Conservation (phyloP, 1,140 invertebrate genomes). For the Grapholita molesta region DNA sequence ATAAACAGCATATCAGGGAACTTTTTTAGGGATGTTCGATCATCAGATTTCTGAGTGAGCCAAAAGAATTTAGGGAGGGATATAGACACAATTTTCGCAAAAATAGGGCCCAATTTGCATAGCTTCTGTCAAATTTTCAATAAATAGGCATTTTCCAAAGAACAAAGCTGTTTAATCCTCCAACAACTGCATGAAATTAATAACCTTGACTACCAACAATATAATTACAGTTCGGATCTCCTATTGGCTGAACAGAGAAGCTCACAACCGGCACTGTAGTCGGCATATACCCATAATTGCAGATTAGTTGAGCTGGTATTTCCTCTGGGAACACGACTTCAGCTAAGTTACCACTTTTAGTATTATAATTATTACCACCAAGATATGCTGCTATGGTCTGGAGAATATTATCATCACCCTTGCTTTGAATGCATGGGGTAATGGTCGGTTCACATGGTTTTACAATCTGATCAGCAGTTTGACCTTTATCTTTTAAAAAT, state of each 20-base stretch:
- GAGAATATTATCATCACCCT: not conserved
- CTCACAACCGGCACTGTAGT: constrained; percentile 35
- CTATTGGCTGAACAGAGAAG: constrained; percentile 38
- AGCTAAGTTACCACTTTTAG: constrained; percentile 20
- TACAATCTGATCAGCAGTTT: not conserved
- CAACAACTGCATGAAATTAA: not conserved
- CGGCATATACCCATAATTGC: constrained; percentile 39
- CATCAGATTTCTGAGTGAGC: too few species aligned
- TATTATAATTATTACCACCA: not conserved
- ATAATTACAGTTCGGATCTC: constrained; percentile 33
- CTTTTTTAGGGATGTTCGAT: too few species aligned
- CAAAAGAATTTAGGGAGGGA: too few species aligned
- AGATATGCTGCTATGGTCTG: not conserved
- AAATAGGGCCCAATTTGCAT: too few species aligned
- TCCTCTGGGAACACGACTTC: constrained; percentile 37
- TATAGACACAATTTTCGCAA: too few species aligned
- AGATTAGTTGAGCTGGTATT: constrained; percentile 41
- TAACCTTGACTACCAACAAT: constrained; percentile 19
- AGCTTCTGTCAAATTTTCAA: too few species aligned
- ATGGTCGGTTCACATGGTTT: not conserved
- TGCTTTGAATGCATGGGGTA: not conserved
- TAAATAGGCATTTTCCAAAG: too few species aligned
- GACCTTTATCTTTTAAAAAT: not conserved
- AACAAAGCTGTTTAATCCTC: too few species aligned
- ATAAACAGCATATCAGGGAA: too few species aligned